Base-by-base conservation (phyloP, 1,140 invertebrate species). In the Anadara kagoshimensis region DNA sequence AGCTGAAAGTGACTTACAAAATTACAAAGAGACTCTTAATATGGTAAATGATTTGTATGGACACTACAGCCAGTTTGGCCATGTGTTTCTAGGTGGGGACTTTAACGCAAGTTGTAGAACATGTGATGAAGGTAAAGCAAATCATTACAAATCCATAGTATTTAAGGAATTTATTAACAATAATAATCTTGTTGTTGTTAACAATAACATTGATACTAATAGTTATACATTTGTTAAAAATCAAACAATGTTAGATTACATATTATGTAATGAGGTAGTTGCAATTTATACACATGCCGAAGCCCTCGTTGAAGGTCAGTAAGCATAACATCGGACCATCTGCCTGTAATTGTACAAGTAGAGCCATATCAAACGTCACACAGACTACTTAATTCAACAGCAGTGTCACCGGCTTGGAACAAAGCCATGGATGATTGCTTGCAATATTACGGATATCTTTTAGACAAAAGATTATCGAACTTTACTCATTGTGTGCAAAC, bases 181-280 rank as follows among this genome's bases (percentile, higher is more conserved):
- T 5, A 14, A 24, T 24, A 12, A 63, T 16, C 20, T 63, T 18
- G 29, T 36, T 36, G 16, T 24, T 47, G 41, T 44, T 12, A 20
- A 14, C 43, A 26, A 45, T 22, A 44, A 47, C 22, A 26, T 63
- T 44, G 18, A n/a, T 1, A 18, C 1, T 20, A 16, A 36, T 3
- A 44, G 44, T 12, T 63, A 24, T 26, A 47, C 43, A 45, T 63
- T 47, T 22, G 47, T 24, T 47, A 5, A 16, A 4, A 63, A 36
- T 8, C 16, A 63, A 12, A 45, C 61, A 36, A 45, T 43, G 1
- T 20, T 63, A 20, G 61, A 63, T 36, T 63, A 63, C 14, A 24
- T 63, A 20, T n/a, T 63, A 4, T 63, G 16, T 51, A 16, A 51
- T 10, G 20, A 51, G 49, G 16, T 22, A 18, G 49, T 22, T 18